Conservation (phyloP, 2,113 vertebrate species). For the Xiphorhynchus elegans region DNA sequence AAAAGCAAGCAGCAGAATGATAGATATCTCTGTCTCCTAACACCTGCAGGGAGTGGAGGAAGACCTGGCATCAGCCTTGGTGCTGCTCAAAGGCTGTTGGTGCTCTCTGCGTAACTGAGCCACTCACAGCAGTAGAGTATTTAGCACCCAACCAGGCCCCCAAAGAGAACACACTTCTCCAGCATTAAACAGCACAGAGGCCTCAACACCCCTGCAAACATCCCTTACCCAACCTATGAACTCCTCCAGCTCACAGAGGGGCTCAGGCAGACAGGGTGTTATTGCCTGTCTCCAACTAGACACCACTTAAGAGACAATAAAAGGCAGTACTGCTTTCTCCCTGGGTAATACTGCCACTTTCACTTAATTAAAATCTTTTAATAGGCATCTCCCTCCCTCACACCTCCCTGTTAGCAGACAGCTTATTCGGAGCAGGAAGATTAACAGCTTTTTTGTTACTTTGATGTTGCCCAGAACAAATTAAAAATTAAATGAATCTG, state of each 20-base stretch:
- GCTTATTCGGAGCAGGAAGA: conserved; percentile 34
- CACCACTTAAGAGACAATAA: background rate
- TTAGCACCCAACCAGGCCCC: background rate
- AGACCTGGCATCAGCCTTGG: background rate
- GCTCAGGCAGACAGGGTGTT: background rate
- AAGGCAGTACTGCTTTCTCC: conserved; percentile 16
- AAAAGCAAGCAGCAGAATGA: background rate
- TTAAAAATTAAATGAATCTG: conserved; percentile 21
- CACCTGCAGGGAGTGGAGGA: background rate
- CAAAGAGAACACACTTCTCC: fast-evolving
- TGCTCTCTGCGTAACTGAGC: fast-evolving
- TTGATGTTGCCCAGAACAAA: conserved; percentile 56
- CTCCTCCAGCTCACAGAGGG: background rate
- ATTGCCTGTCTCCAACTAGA: background rate
- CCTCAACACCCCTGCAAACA: fast-evolving
- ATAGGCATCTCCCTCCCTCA: background rate
- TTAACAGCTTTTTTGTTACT: conserved; percentile 52
- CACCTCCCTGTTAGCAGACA: conserved; percentile 11
- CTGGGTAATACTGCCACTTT: conserved; percentile 34
- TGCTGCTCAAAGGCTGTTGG: background rate
- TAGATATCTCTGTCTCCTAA: background rate
- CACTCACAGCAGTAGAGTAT: fast-evolving
- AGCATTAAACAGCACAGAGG: fast-evolving
- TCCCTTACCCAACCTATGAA: background rate
- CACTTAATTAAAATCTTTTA: conserved; percentile 58